Base-by-base conservation (phyloP, 2,113 vertebrate genomes). In the Sarotherodon lohbergeri region DNA sequence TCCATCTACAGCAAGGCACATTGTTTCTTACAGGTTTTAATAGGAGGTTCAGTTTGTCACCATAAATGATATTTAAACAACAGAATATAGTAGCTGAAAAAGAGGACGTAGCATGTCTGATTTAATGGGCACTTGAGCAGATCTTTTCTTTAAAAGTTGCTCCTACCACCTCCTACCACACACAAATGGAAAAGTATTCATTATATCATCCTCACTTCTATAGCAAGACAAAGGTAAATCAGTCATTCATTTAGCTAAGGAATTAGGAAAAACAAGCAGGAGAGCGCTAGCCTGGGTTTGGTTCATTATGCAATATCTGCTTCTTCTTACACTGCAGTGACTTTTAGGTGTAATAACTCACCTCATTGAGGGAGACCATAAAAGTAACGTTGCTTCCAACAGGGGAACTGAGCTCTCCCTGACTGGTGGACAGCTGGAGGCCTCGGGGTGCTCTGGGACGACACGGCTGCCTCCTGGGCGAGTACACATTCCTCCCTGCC, bases 301-400 rank as follows among this genome's bases (percentile, higher is more conserved):
- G n/a, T 34, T 48, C 36, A 36, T 63, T 19, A 39, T 27, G 36
- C 4, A 22, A 34, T 11, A 54, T 7, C 5, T 56, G 2, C 6
- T 84, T 55, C 16, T 39, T 17, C 11, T 13, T 41, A 57, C 29
- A 54, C 17, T 19, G 34, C 32, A 63, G 22, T 36, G 17, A 29
- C 29, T 27, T 68, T 61, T 16, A 52, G 24, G 19, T 66, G 27
- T 41, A 5, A 5, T 13, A 34, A 92, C 96, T 94, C 88, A 99
- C 98, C 94, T 98, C 97, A 56, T 98, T 97, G 83, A 99, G 96
- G 36, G 97, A 96, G 82, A 99, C 96, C 88, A 98, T 95, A 93
- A 99, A 99, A 2, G 98, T 99, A 4, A 98, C 97, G 1, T 99
- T 99, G 93, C 95, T 97, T 1, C 97, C 97, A 34, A 97, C 96